Evolutionary conservation across 92 coral and sea anemone genomes (phyloP).

Genomic region (Zoanthus solanderi): DNA sequence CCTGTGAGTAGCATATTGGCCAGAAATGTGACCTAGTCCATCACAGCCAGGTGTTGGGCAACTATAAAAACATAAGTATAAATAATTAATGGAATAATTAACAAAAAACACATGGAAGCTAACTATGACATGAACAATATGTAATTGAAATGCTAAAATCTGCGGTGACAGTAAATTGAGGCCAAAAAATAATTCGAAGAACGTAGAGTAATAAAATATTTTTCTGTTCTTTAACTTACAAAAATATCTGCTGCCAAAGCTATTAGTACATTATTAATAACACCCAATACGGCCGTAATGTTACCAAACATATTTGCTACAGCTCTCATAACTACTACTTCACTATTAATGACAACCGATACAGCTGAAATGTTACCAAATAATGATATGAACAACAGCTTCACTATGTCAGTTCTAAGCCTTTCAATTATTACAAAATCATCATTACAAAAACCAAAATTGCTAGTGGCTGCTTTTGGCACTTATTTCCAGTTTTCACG

Average conservation of each 20-base stretch:
- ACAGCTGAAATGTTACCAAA: background rate
- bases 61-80: constrained; percentile 35
- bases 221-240: no score
- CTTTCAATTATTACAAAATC: background rate
- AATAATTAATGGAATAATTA: background rate
- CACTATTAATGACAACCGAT: background rate
- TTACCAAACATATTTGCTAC: background rate
- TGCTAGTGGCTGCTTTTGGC: no score
- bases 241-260: no score
- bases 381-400: background rate
- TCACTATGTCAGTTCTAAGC: background rate
- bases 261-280: background rate
- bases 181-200: no score
- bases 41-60: constrained; percentile 99
- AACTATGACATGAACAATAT: background rate
- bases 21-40: constrained; percentile 96
- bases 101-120: background rate
- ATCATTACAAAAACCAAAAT: background rate
- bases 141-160: no score
- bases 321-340: background rate
- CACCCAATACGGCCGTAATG: background rate
- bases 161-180: no score
- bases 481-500: no score
- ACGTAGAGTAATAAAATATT: no score
- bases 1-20: constrained; percentile 97